Evolutionary conservation across 1,140 invertebrate genomes (phyloP).

Genomic region (Hirudo medicinalis): DNA sequence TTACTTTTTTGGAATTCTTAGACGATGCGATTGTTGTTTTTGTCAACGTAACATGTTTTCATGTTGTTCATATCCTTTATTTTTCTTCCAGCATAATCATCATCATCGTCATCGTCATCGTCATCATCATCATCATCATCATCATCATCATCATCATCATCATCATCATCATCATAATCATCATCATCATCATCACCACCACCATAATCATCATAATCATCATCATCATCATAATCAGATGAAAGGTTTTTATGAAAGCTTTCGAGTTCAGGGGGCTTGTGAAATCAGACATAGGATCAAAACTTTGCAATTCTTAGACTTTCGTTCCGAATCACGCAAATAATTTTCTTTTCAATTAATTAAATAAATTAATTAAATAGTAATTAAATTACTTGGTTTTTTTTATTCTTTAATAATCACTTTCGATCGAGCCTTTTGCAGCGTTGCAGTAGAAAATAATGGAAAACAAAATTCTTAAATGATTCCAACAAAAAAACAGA

Average conservation of each 20-base stretch:
- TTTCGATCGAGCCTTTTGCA: too few species aligned
- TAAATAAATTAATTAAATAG: too few species aligned
- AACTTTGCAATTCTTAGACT: too few species aligned
- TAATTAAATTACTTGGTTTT: too few species aligned
- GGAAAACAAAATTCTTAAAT: neutral
- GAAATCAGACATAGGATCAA: too few species aligned
- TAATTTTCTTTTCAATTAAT: too few species aligned
- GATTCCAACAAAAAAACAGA: neutral
- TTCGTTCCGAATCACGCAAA: too few species aligned
- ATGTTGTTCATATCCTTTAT: neutral
- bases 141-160: constrained; percentile 15
- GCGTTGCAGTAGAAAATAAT: too few species aligned
- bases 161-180: neutral
- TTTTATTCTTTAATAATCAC: too few species aligned
- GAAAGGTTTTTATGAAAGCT: too few species aligned
- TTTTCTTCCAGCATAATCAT: constrained; percentile 2
- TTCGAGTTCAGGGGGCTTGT: too few species aligned
- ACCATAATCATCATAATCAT: neutral
- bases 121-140: constrained; percentile 9
- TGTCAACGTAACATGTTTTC: neutral
- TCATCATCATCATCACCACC: neutral
- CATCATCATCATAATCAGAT: neutral
- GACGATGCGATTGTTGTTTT: neutral
- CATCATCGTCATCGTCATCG: constrained; percentile 12
- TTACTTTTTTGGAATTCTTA: too few species aligned